These are phyloP conservation scores for Puntigrus tetrazona DNA, from an alignment of 2,113 vertebrate genomes.

Conservation along the genomic window DNA sequence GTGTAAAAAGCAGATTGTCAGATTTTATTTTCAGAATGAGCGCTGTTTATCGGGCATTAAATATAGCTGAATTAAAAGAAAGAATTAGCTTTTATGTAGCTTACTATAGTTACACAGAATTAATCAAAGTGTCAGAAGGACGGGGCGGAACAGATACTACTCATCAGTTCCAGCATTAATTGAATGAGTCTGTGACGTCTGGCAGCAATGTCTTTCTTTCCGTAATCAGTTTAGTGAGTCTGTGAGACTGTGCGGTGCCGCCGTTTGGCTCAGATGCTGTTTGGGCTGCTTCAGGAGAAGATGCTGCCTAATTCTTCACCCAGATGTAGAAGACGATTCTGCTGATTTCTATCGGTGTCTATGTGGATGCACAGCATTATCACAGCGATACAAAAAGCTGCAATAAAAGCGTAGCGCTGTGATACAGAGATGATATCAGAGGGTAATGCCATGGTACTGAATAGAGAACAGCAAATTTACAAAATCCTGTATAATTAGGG, in stretches of 20 bases:
- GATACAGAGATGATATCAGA: background rate
- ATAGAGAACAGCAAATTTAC: background rate
- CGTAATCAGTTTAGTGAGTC: slow-evolving; percentile 15
- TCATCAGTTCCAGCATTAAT: slow-evolving; percentile 8
- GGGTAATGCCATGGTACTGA: background rate
- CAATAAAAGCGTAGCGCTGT: background rate
- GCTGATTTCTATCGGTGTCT: slow-evolving; percentile 12
- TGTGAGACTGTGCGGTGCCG: slow-evolving; percentile 19
- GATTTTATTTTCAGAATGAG: slow-evolving; percentile 3
- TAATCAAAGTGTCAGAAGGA: slow-evolving; percentile 14
- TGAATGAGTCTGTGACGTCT: slow-evolving; percentile 23
- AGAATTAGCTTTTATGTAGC: slow-evolving; percentile 12
- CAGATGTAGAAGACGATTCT: slow-evolving; percentile 40
- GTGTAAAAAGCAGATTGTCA: background rate
- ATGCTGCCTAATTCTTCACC: slow-evolving; percentile 9
- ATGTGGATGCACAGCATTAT: background rate
- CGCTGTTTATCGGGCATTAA: slow-evolving; percentile 14
- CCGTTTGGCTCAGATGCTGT: background rate
- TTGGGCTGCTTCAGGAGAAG: slow-evolving; percentile 18
- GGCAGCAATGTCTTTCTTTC: slow-evolving; percentile 8
- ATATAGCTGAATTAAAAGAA: background rate
- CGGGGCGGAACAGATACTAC: slow-evolving; percentile 3
- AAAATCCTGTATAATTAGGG: background rate
- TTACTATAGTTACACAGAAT: background rate
- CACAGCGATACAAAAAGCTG: background rate